Evolutionary conservation across 2,888 invertebrate species (phyloP).

Genomic region (Apeira syringaria): DNA sequence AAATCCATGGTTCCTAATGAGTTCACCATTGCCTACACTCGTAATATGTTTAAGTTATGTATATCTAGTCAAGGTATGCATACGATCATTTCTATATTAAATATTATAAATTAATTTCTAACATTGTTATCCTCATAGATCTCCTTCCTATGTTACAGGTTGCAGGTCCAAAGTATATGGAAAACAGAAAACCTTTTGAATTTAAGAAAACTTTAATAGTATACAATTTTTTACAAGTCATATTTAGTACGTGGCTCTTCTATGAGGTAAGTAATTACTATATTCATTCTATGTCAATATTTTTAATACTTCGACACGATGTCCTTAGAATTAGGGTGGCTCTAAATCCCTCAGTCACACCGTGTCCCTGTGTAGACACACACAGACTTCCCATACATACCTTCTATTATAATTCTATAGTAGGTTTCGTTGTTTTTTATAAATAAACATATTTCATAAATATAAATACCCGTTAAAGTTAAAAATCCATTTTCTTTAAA

Average conservation of each 20-base stretch:
- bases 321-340: no score
- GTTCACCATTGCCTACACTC: slow-evolving; percentile 95
- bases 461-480: no score
- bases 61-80: slow-evolving; percentile 91
- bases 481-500: no score
- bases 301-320: no score
- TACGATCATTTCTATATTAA: background rate
- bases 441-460: no score
- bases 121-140: background rate
- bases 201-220: slow-evolving; percentile 89
- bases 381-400: no score
- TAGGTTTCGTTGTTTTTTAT: no score
- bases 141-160: slow-evolving; percentile 78
- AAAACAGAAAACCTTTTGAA: slow-evolving; percentile 94
- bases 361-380: no score
- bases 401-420: no score
- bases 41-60: slow-evolving; percentile 95
- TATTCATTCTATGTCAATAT: no score
- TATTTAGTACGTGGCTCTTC: slow-evolving; percentile 95
- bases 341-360: no score
- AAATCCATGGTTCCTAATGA: slow-evolving; percentile 96
- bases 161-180: slow-evolving; percentile 95
- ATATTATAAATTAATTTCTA: background rate
- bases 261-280: slow-evolving; percentile 94
- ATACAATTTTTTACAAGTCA: slow-evolving; percentile 95